Base-by-base conservation (phyloP, 2,888 invertebrate genomes). In the Monoplex corrugatus region DNA sequence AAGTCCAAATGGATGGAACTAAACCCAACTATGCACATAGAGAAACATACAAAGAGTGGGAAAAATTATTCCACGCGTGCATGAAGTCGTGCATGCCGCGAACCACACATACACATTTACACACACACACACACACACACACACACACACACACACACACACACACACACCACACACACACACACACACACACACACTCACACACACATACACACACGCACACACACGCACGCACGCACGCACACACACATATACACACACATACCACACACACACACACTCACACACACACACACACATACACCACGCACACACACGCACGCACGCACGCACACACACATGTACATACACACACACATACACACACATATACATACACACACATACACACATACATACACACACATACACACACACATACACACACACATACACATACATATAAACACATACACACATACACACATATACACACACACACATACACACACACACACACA, bases 241-340 rank as follows among this genome's bases (percentile, higher is more conserved):
- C 32, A 38, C 35, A 32, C 32, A n/a, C 32, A 16, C 75, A 10
- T 6, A 75, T 35, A 75, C 75, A 75, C 75, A 75, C 75, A 75
- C 38, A 75, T 35, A 32, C 8, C 50, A 75, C 75, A 75, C 75
- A 75, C 75, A 75, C 75, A 38, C 75, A 75, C 75, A 75, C 75
- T 0, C 75, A 40, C 50, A 50, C 50, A 50, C 50, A 50, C 50
- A 50, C 50, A 50, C 50, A 50, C 50, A 50, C 50, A 50, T 19
- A 50, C 50, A 50, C 50, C 8, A 8, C 8, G 10, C 8, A 8
- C 10, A 50, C 75, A 3, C 75, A 40, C 75, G 3, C 75, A 40
- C 75, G 2, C 75, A 3, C 75, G 2, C 75, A 40, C 13, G 3
- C 75, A 40, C 75, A 75, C 75, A 40, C 75, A 35, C 75, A 75